phyloP scores from a whole-genome alignment of 1,140 invertebrate genomes.

The Gonioctena quinquepunctata region DNA sequence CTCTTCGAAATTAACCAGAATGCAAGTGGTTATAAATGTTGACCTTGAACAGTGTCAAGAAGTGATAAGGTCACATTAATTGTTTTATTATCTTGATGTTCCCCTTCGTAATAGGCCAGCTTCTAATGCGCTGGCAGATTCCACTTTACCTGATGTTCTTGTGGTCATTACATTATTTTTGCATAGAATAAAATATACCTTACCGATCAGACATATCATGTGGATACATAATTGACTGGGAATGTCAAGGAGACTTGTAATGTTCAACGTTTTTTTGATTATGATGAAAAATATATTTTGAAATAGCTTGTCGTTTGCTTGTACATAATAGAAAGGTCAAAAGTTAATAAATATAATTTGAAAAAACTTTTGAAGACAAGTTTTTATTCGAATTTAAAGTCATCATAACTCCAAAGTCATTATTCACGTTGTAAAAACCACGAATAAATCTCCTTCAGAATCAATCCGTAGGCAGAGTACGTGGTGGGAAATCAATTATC shows the following conservation, averaged over 20 bases:
- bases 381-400: no score
- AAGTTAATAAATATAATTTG: no score
- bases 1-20: background rate
- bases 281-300: no score
- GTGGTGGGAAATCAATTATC: no score
- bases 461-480: no score
- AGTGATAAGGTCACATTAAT: constrained; percentile 12
- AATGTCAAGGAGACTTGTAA: background rate
- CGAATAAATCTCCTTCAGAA: no score
- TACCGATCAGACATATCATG: background rate
- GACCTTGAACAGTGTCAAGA: background rate
- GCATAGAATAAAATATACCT: background rate
- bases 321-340: no score
- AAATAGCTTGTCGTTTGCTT: no score
- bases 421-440: no score
- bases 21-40: constrained; percentile 5
- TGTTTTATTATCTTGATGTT: background rate
- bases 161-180: background rate
- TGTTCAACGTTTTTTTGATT: no score
- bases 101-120: background rate
- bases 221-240: background rate
- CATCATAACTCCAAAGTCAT: no score
- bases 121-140: background rate
- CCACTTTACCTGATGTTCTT: background rate
- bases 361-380: no score